Evolutionary conservation across 2,113 vertebrate species (phyloP), one percentile per base, ranked within the genome.

Genomic region (Osmerus eperlanus): DNA sequence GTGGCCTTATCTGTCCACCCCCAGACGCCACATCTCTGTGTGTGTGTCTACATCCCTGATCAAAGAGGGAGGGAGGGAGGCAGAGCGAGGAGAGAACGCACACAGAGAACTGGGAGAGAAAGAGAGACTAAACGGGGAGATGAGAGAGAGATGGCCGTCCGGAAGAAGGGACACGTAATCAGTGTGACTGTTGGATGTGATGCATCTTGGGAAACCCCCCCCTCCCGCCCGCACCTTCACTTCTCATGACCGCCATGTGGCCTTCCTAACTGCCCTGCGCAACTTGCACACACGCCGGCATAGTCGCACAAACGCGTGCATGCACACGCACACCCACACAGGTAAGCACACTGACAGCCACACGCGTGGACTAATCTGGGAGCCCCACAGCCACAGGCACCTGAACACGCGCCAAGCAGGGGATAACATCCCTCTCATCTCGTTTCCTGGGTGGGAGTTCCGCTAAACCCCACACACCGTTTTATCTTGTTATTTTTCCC

Each of bases 1-100:
- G 29, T 56, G 59, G 78, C 79, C 86, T 88, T 89, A 89, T 89
- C 88, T 84, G 56, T 58, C 29, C 67, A 55, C 32, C 1, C 1
- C 54, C 84, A 89, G 80, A 75, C 77, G 51, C 65, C 32, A 14
- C 62, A 18, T 29, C 47, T 23, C 23, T 3, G n/a, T 69, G 67
- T 65, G 41, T 36, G 61, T 19, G 61, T 41, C 64, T 60, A 67
- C 18, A 64, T 67, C 41, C 13, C 12, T 25, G 21, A 23, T 58
- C 62, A 63, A 5, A 51, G 0, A 18, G 0, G 11, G 53, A 68
- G 56, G 29, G 7, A 68, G 56, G 29, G 7, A 68, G 67, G 60
- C 2, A 15, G 4, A 11, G n/a, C 16, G 12, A 12, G 54, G 67
- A 23, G n/a, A 25, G 3, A 1, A n/a, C 8, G 51, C 1, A n/a